These are phyloP conservation scores for Dinothrombium tinctorium DNA, from an alignment of 1,140 invertebrate genomes.

Conservation along the genomic window DNA sequence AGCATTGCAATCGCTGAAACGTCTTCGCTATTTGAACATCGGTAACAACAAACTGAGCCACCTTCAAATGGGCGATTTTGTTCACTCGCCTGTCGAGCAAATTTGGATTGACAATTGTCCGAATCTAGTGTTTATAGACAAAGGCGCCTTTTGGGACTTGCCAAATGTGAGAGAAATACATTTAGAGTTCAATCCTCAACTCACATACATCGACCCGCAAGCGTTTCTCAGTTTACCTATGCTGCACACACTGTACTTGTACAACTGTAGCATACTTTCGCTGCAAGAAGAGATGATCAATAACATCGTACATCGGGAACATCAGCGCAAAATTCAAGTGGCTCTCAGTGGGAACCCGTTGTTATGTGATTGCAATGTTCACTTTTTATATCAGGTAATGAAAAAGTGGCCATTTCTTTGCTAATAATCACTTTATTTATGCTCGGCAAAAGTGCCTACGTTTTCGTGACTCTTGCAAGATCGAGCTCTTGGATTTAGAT, in stretches of 20 bases:
- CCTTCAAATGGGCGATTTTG: slow-evolving; percentile 20
- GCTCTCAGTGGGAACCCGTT: not conserved
- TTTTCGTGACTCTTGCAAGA: not conserved
- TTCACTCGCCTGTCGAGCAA: slow-evolving; percentile 18
- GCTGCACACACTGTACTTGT: slow-evolving; percentile 14
- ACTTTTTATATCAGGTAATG: slow-evolving; percentile 4
- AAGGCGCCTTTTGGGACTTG: slow-evolving; percentile 22
- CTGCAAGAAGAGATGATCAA: slow-evolving; percentile 4
- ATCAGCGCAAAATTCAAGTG: not conserved
- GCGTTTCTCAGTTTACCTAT: slow-evolving; percentile 21
- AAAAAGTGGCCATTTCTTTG: not conserved
- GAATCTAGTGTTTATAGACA: slow-evolving; percentile 20
- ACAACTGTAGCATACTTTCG: not conserved
- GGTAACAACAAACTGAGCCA: slow-evolving; percentile 42
- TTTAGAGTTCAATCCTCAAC: slow-evolving; percentile 21
- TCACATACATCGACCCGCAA: slow-evolving; percentile 22
- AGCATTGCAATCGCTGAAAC: slow-evolving; percentile 15
- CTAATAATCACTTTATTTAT: not conserved
- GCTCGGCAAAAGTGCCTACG: too few species aligned
- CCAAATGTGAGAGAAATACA: slow-evolving; percentile 19
- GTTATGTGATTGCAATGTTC: slow-evolving; percentile 6
- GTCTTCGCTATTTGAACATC: slow-evolving; percentile 48
- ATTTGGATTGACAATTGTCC: slow-evolving; percentile 21
- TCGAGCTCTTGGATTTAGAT: too few species aligned
- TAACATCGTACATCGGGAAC: not conserved